These are phyloP conservation scores for Eleginops maclovinus DNA, from an alignment of 2,113 vertebrate species.

Conservation along the genomic window DNA sequence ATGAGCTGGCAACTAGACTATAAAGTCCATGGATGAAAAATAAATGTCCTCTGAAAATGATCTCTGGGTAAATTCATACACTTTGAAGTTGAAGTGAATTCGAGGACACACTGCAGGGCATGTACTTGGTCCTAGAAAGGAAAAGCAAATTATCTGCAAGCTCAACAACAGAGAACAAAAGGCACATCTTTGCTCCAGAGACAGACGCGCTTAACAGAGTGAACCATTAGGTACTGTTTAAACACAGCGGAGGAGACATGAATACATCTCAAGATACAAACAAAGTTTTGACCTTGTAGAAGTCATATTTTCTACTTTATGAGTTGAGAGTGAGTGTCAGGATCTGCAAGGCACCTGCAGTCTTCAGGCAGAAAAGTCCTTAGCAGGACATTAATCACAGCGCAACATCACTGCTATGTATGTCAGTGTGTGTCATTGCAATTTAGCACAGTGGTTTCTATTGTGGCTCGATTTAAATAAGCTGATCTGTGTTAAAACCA, in stretches of 20 bases:
- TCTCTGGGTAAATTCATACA: constrained; percentile 24
- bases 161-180: constrained; percentile 11
- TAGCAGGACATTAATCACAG: constrained; percentile 11
- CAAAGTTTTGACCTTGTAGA: constrained; percentile 1
- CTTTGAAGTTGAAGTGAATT: constrained; percentile 13
- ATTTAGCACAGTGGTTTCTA: constrained; percentile 18
- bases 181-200: constrained; percentile 44
- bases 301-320: neutral
- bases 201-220: constrained; percentile 16
- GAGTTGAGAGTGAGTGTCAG: neutral
- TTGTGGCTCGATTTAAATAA: constrained; percentile 28
- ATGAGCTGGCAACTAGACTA: too few species aligned
- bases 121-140: constrained; percentile 1
- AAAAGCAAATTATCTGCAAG: constrained; percentile 11
- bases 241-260: constrained; percentile 21
- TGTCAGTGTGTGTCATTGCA: constrained; percentile 23
- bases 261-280: constrained; percentile 22
- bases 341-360: constrained; percentile 42
- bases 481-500: constrained; percentile 38
- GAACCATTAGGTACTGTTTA: constrained; percentile 20
- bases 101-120: neutral
- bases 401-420: neutral
- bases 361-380: neutral
- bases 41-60: constrained; percentile 38
- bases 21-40: constrained; percentile 39